Conservation (phyloP, 2,888 invertebrate species). For the Acrobasis consociella region DNA sequence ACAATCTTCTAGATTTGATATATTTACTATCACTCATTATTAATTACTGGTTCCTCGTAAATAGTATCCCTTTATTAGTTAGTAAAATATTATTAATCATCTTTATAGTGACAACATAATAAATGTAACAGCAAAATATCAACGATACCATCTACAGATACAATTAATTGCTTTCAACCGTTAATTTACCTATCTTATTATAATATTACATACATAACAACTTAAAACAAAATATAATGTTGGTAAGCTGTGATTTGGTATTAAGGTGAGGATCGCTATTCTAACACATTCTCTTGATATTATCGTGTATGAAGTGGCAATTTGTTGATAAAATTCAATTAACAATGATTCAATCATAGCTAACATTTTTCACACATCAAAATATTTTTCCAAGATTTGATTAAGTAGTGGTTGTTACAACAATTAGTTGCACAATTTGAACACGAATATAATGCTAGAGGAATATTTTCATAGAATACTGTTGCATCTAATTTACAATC, state of each 20-base stretch:
- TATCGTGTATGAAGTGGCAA: constrained; percentile 25
- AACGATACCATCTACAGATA: constrained; percentile 65
- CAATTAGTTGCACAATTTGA: constrained; percentile 19
- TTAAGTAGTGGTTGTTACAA: constrained; percentile 8
- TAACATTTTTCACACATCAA: neutral
- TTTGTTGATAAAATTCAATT: constrained; percentile 7
- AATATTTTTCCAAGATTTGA: neutral
- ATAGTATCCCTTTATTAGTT: constrained; percentile 53
- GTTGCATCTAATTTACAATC: constrained; percentile 40
- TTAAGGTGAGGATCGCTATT: constrained; percentile 79
- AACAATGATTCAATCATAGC: constrained; percentile 4
- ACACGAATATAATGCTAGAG: constrained; percentile 18
- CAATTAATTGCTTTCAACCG: constrained; percentile 68
- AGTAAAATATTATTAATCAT: constrained; percentile 63
- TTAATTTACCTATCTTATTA: constrained; percentile 69
- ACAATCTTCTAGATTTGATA: constrained; percentile 75
- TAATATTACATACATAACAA: constrained; percentile 70
- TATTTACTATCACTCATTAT: constrained; percentile 68
- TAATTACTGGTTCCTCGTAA: constrained; percentile 64
- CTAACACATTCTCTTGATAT: constrained; percentile 54
- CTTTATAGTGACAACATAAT: constrained; percentile 65
- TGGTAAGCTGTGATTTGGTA: constrained; percentile 83
- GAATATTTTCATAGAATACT: constrained; percentile 39
- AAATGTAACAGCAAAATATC: constrained; percentile 78
- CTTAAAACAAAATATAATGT: constrained; percentile 78